Base-by-base conservation (phyloP, 2,113 vertebrate species). In the Spea bombifrons region DNA sequence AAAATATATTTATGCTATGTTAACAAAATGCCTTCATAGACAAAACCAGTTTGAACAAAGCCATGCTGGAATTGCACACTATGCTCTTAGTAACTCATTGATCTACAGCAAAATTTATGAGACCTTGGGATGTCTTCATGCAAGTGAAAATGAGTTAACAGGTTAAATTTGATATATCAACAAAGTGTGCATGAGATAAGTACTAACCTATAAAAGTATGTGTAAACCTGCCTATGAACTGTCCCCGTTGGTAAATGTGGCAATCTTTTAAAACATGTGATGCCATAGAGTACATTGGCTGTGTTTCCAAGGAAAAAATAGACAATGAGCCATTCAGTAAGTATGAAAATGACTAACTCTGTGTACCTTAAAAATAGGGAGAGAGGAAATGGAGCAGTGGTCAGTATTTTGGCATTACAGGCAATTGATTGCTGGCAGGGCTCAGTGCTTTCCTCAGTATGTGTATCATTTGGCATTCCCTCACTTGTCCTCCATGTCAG, bases 121-220 rank as follows among this genome's bases (percentile, higher is more conserved):
- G n/a, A 13, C 61, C 61, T 64, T 64, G 61, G n/a, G 61, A 64
- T 64, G 61, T 64, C 61, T 16, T 64, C 61, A 17, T 64, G 61
- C 30, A 16, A 64, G n/a, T 64, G 61, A 4, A 3, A 30, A 4
- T 17, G 9, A 17, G 61, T 13, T 5, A 9, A 30, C 61, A 64
- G n/a, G 7, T 30, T 13, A 64, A 64, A 64, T 17, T 16, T 16
- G 17, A 64, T 64, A 7, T 64, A 4, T 64, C 9, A 17, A 2
- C 16, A 17, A 17, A 30, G 8, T 64, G n/a, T 64, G 6, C 52
- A 53, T 12, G 17, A 64, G 15, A n/a, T 3, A 64, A 16, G 61
- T 64, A 64, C 8, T 5, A 7, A 64, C 9, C 61, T 64, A 64
- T 64, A 64, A 64, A 61, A 61, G 50, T 10, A 8, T 61, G 15